A percentile compares a stretch with the other conserved stretches of the same genome.
These are phyloP conservation scores for Drosophila littoralis DNA, from an alignment of 1,140 invertebrate species.

Conservation along the genomic window DNA sequence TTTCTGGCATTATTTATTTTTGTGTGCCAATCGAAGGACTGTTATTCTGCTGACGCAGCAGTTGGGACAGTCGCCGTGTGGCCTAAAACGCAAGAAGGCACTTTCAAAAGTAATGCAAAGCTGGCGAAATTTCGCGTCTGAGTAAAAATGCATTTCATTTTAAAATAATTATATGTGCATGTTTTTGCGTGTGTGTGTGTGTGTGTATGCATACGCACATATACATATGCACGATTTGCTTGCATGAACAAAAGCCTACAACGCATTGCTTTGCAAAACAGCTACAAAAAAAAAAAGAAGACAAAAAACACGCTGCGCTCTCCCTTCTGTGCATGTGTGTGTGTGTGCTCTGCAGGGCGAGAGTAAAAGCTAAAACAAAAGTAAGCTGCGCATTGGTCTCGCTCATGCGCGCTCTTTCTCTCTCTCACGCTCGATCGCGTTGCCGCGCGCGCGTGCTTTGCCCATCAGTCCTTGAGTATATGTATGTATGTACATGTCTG, in stretches of 20 bases:
- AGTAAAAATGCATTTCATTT: constrained; percentile 32
- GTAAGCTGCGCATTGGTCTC: constrained; percentile 37
- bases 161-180: constrained; percentile 13
- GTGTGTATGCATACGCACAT: background rate
- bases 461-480: constrained; percentile 1
- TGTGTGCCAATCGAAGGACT: background rate
- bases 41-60: constrained; percentile 26
- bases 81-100: constrained; percentile 33
- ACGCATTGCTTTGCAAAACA: constrained; percentile 38
- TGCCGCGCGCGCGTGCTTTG: constrained; percentile 13
- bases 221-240: constrained; percentile 16
- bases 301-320: constrained; percentile 13
- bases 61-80: constrained; percentile 1
- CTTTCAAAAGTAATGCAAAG: constrained; percentile 28
- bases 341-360: constrained; percentile 4
- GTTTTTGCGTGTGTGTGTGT: background rate
- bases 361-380: constrained; percentile 45
- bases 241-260: constrained; percentile 47
- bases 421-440: constrained; percentile 10
- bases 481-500: constrained; percentile 12
- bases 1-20: too few relatives aligned
- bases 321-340: background rate
- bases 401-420: background rate
- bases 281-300: background rate
- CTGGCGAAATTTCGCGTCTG: constrained; percentile 30